Evolutionary conservation across 2,797 vertebrate species (phyloP).

Genomic region (Macrochelys suwanniensis): DNA sequence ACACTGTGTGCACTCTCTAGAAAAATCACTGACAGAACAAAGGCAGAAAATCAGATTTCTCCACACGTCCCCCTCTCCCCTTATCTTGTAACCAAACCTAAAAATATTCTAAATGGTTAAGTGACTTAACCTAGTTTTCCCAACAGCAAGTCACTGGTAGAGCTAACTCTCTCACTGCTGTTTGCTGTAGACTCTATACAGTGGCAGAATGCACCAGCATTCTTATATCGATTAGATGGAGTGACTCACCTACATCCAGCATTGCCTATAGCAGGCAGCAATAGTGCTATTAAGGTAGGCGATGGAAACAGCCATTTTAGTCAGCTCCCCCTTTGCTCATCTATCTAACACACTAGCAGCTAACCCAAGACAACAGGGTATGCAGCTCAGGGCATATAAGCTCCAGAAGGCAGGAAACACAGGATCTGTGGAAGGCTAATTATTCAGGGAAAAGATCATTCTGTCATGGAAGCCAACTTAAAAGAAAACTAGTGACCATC

Average conservation of each 20-base stretch:
- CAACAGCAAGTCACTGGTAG: constrained; percentile 1
- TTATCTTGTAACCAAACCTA: constrained; percentile 2
- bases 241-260: background rate
- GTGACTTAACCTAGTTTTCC: constrained; percentile 66
- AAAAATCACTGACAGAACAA: background rate
- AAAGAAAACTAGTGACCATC: background rate
- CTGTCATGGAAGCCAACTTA: background rate
- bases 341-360: background rate
- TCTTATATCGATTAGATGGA: background rate
- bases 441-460: background rate
- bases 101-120: constrained; percentile 57
- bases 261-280: background rate
- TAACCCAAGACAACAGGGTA: background rate
- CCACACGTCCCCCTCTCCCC: background rate
- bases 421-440: background rate
- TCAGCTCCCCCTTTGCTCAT: background rate
- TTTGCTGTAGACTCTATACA: background rate
- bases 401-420: background rate
- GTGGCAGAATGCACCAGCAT: background rate
- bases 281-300: background rate
- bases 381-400: no score
- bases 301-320: background rate
- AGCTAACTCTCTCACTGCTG: constrained; percentile 11
- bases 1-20: background rate
- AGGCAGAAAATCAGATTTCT: background rate